Base-by-base conservation (phyloP, 2,113 vertebrate species). In the Leptodactylus fuscus region DNA sequence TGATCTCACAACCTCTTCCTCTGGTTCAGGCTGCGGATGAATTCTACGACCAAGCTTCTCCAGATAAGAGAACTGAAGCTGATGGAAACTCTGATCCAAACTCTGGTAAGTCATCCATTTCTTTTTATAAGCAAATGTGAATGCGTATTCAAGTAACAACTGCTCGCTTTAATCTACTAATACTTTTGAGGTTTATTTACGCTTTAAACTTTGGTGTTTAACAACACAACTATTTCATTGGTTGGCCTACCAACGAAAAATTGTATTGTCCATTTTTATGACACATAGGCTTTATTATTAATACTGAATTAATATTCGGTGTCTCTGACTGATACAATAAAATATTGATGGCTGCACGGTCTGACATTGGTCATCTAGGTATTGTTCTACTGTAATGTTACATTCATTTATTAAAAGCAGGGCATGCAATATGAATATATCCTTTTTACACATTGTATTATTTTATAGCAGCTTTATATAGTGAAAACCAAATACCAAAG, bases 21-120 rank as follows among this genome's bases (percentile, higher is more conserved):
- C 97, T 99, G 96, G 97, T 99, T 96, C 98, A 98, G 97, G 96
- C 97, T 88, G 97, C 98, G 96, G 98, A 98, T 51, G 96, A 99
- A 90, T 98, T 99, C 96, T 98, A 99, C 2, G 97, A 98, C 90
- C 98, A 98, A 94, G 96, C 96, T 91, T 98, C 98, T 90, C 97
- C 98, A 0, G 98, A 99, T 93, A 99, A 99, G 96, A 96, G 98
- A 95, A 99, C 97, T 1, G 97, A 99, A 95, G 98, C 98, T 41
- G 98, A 99, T 0, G 98, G 98, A 88, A 99, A 99, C 93, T 99
- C 98, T 0, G 98, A 99, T 89, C 98, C 98, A 93, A 99, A 98
- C 94, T 99, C 97, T 74, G 97, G 97, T 99, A 91, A 98, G 97
- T 95, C 65, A 36, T 2, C 11, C 3, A 38, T 34, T 69, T 81